A percentile compares a stretch with the other conserved stretches of the same genome.
phyloP scores from a whole-genome alignment of 2,888 invertebrate species.

The Lasioglossum calceatum region DNA sequence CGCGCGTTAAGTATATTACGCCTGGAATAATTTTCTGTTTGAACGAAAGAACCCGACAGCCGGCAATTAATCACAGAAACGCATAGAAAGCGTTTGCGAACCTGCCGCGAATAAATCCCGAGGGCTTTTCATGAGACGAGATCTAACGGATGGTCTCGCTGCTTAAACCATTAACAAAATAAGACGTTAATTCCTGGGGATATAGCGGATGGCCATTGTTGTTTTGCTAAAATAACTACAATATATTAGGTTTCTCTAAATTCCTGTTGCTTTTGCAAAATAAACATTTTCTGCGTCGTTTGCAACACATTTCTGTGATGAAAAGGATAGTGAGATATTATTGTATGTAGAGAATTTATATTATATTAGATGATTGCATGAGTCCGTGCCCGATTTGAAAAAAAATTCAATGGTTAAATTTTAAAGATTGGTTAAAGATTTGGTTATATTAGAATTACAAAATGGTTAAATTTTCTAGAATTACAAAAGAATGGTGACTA shows the following conservation, averaged over 20 bases:
- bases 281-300: neutral
- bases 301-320: neutral
- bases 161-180: slow-evolving; percentile 10
- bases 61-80: slow-evolving; percentile 29
- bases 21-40: slow-evolving; percentile 42
- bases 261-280: neutral
- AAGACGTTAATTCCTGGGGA: neutral
- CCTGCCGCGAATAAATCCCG: neutral
- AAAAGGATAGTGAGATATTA: too few relatives aligned
- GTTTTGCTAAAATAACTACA: neutral
- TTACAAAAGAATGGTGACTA: too few relatives aligned
- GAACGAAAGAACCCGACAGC: slow-evolving; percentile 6
- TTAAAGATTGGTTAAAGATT: too few relatives aligned
- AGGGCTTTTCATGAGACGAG: neutral
- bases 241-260: neutral
- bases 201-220: neutral
- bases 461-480: too few relatives aligned
- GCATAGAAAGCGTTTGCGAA: neutral
- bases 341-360: too few relatives aligned
- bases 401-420: too few relatives aligned
- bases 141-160: neutral
- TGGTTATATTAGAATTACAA: too few relatives aligned
- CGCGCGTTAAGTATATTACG: slow-evolving; percentile 47
- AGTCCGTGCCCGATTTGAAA: too few relatives aligned
- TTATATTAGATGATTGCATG: too few relatives aligned